Percentiles rank a stretch among this genome's conserved stretches.
phyloP scores from a whole-genome alignment of 1,140 invertebrate species.

The Drosophila mojavensis region DNA sequence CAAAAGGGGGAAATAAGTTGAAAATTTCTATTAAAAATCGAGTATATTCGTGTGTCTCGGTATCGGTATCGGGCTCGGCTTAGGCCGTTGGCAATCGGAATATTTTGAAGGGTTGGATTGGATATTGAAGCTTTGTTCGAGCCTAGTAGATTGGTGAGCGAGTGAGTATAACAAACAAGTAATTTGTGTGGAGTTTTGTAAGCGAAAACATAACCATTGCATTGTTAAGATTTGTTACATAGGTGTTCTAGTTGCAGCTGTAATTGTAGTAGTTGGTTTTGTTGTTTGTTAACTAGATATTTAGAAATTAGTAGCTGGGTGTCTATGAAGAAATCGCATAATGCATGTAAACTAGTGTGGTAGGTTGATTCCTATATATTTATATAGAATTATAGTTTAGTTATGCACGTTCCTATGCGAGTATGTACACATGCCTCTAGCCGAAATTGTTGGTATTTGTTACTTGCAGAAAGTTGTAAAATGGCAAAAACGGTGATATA shows the following conservation, averaged over 20 bases:
- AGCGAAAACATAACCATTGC: slow-evolving; percentile 65
- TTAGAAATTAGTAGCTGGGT: slow-evolving; percentile 27
- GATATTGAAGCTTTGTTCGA: neutral
- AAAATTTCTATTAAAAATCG: too few relatives aligned
- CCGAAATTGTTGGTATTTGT: slow-evolving; percentile 36
- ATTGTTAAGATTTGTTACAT: slow-evolving; percentile 45
- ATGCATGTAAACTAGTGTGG: slow-evolving; percentile 34
- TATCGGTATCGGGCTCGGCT: too few relatives aligned
- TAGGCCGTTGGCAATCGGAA: neutral
- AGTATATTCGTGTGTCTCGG: too few relatives aligned
- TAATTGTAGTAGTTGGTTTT: neutral
- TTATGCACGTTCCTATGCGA: slow-evolving; percentile 69
- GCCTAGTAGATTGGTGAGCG: slow-evolving; percentile 4
- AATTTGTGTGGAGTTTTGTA: slow-evolving; percentile 42
- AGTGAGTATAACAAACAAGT: neutral
- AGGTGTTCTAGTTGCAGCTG: slow-evolving; percentile 5
- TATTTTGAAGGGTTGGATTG: neutral
- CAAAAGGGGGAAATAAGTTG: too few relatives aligned
- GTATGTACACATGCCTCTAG: slow-evolving; percentile 76
- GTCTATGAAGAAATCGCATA: slow-evolving; percentile 32
- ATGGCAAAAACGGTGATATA: slow-evolving; percentile 54
- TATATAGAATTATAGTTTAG: slow-evolving; percentile 2
- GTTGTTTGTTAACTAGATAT: slow-evolving; percentile 19
- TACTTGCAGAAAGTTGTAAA: slow-evolving; percentile 46
- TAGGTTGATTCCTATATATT: slow-evolving; percentile 47